Base-by-base conservation (phyloP, 2,113 vertebrate genomes). In the Odocoileus hemionus region DNA sequence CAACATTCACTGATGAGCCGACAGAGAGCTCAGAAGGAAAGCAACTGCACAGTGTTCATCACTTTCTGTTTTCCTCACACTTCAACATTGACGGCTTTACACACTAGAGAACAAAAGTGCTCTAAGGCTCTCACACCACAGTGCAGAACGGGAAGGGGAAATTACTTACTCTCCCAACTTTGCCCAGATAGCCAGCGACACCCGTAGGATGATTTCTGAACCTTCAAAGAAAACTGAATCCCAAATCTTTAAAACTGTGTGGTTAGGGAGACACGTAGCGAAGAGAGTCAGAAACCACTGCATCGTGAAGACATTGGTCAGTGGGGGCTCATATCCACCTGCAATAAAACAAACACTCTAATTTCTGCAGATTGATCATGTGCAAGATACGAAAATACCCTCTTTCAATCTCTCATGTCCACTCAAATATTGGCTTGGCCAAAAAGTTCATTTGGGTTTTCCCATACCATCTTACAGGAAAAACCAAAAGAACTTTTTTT, bases 241-340 rank as follows among this genome's bases (percentile, higher is more conserved):
- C 99, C 99, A 99, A 97, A 99, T 99, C 98, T 99, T 99, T 93
- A 99, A 98, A 96, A 99, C 99, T 1, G 99, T 99, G 90, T 99
- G 99, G 52, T 99, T 99, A n/a, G 99, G 99, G 93, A 99, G 99
- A 97, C 99, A 99, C 25, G 99, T 99, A 86, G 99, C 99, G 90
- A 99, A 99, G 95, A 99, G 99, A n/a, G 99, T 99, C 94, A 99
- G 99, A 98, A 99, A 99, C 99, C 99, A 99, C 98, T 99, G 99
- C 99, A 99, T 99, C 3, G 99, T 99, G 99, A 99, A 99, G 79
- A 99, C 99, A 76, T 99, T 99, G 93, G 99, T 99, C 57, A 99
- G 99, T 0, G 99, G 99, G 33, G 99, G 99, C 98, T 99, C 99
- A 0, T 99, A 99, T 96, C 99, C 99, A 89, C 99, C 99, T 99